Percentiles rank a stretch among this genome's conserved stretches.
Conservation (phyloP, 1,140 invertebrate genomes). For the Augochlora pura region DNA sequence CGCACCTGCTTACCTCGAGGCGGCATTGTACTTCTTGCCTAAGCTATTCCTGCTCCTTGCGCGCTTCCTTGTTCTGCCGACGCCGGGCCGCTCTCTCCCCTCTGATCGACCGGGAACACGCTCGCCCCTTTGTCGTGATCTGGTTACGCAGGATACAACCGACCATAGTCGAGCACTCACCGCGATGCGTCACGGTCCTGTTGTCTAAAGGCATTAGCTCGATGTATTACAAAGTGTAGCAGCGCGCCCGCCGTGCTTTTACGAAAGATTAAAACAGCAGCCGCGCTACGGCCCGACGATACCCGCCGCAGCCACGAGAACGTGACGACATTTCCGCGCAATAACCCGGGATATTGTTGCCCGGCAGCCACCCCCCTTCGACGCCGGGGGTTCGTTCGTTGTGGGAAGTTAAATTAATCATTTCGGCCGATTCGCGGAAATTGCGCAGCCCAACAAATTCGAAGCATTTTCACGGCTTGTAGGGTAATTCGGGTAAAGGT, state of each 20-base stretch:
- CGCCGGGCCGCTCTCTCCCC: neutral
- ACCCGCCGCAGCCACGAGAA: neutral
- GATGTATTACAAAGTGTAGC: conserved; percentile 8
- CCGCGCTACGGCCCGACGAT: too few species aligned
- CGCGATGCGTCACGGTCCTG: conserved; percentile 23
- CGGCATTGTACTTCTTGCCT: conserved; percentile 56
- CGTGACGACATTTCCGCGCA: neutral
- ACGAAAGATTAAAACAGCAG: conserved; percentile 17
- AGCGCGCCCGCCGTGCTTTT: conserved; percentile 17
- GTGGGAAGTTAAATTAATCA: too few species aligned
- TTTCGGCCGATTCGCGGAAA: too few species aligned
- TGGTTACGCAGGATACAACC: conserved; percentile 60
- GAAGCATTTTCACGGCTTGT: too few species aligned
- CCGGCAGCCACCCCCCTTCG: too few species aligned
- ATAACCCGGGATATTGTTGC: too few species aligned
- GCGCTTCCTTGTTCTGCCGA: neutral
- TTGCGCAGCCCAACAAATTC: too few species aligned
- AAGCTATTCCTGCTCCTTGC: conserved; percentile 46
- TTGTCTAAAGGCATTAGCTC: conserved; percentile 8
- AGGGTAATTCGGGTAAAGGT: too few species aligned
- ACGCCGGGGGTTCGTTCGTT: too few species aligned
- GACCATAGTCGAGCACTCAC: conserved; percentile 1
- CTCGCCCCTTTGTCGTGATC: conserved; percentile 58
- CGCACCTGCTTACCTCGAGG: conserved; percentile 71
- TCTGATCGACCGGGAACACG: conserved; percentile 11